Percentiles rank a stretch among this genome's conserved stretches.
These are phyloP conservation scores for Clamator glandarius DNA, from an alignment of 2,797 vertebrate genomes.

Conservation along the genomic window DNA sequence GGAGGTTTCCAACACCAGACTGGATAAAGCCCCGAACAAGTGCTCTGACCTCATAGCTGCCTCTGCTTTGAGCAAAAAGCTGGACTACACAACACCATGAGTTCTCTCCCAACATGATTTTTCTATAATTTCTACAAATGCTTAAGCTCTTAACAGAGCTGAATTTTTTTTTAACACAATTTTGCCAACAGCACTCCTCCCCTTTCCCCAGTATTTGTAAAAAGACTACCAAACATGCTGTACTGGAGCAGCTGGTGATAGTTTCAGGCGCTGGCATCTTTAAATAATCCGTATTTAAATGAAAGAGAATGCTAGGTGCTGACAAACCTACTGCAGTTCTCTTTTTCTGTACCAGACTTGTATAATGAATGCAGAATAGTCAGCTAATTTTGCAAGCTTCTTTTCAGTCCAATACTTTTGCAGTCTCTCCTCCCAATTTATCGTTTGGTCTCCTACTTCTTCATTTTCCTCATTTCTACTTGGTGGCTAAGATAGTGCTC, in stretches of 20 bases:
- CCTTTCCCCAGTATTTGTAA: not conserved
- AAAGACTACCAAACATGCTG: not conserved
- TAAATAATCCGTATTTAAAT: slow-evolving; percentile 17
- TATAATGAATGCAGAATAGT: slow-evolving; percentile 40
- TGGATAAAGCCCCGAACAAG: not conserved
- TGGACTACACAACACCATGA: not conserved
- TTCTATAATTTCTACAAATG: not conserved
- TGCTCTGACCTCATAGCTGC: not conserved
- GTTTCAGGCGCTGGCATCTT: slow-evolving; percentile 1
- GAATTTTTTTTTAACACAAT: not conserved
- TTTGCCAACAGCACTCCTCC: not conserved
- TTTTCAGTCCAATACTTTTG: slow-evolving; percentile 48
- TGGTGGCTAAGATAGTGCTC: slow-evolving; percentile 19
- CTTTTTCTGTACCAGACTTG: slow-evolving; percentile 41
- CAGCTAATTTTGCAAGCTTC: slow-evolving; percentile 58
- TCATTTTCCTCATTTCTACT: slow-evolving; percentile 47
- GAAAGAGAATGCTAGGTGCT: slow-evolving; percentile 47
- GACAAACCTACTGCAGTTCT: slow-evolving; percentile 54
- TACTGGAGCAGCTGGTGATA: not conserved
- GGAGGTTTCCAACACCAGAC: not conserved
- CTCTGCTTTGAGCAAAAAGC: not conserved
- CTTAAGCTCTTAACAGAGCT: not conserved
- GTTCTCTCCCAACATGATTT: not conserved
- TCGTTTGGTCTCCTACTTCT: slow-evolving; percentile 44
- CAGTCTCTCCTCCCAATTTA: slow-evolving; percentile 51